Base-by-base conservation (phyloP, 2,797 vertebrate genomes). In the Phrynocephalus guinanensis region DNA sequence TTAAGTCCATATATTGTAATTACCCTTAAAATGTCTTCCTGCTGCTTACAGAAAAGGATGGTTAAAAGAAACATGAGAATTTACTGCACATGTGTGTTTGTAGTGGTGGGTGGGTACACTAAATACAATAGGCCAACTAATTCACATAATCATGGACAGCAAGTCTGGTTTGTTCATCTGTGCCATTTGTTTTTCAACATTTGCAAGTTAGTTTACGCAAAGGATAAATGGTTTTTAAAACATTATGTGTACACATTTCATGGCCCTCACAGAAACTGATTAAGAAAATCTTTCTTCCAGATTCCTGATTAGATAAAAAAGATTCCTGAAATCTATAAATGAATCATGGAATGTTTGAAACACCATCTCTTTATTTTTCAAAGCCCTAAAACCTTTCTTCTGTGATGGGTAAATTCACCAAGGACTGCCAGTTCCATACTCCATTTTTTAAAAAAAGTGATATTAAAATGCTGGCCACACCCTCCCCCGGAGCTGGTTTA, bases 1-100 rank as follows among this genome's bases (percentile, higher is more conserved):
- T 26, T 52, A 92, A 26, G 33, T 84, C 30, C 6, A 80, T 75
- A 90, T 90, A 75, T 87, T 92, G 82, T 88, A 72, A 88, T 75
- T 78, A 83, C 60, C 8, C 67, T 66, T 50, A 15, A 1, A 67
- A 52, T 18, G 26, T 26, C 33, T 38, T 66, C 8, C 48, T 80
- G 50, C 56, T 30, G 22, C 24, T 75, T 28, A 66, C 44, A 72
- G n/a, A 75, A 9, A 33, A 9, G 8, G 33, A 67, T 52, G 18
- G 24, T 26, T 48, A 68, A 9, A 10, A 60, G 11, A 73, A n/a
- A 75, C 13, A 70, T 44, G 70, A 78, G 68, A 68, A 83, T 82
- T 44, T 44, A 77, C 7, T 6, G 8, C 30, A 8, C 30, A 83
- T 15, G 52, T 48, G 3, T 16, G 15, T 44, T 44, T 44, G 38